phyloP scores from a whole-genome alignment of 2,888 invertebrate species.

The Apamea crenata region DNA sequence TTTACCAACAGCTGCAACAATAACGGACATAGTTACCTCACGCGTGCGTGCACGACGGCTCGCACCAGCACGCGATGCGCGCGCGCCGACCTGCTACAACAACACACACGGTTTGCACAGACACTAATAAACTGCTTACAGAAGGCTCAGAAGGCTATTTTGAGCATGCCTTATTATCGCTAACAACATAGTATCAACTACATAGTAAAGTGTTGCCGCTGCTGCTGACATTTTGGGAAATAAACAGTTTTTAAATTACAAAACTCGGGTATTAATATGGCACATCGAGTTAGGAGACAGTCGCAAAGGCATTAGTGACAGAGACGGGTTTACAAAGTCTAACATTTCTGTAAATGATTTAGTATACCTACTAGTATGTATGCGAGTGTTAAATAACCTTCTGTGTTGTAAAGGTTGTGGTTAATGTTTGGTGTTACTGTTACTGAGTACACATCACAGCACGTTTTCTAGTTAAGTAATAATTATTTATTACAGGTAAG shows the following conservation, averaged over 20 bases:
- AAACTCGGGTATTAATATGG: too few species aligned
- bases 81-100: conserved; percentile 4
- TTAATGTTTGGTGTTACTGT: background rate
- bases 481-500: background rate
- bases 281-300: too few species aligned
- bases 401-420: too few species aligned
- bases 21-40: conserved; percentile 11
- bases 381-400: too few species aligned
- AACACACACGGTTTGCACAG: too few species aligned
- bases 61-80: conserved; percentile 3
- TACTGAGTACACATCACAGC: background rate
- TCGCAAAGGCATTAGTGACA: too few species aligned
- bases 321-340: too few species aligned
- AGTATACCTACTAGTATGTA: too few species aligned
- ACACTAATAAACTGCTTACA: background rate
- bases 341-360: too few species aligned
- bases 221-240: background rate
- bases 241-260: background rate
- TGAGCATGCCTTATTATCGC: too few species aligned
- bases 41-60: conserved; percentile 28
- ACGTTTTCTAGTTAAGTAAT: background rate
- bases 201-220: background rate
- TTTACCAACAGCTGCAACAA: background rate
- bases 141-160: too few species aligned
- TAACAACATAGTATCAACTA: background rate